Base-by-base conservation (phyloP, 2,113 vertebrate species). In the Misgurnus anguillicaudatus region DNA sequence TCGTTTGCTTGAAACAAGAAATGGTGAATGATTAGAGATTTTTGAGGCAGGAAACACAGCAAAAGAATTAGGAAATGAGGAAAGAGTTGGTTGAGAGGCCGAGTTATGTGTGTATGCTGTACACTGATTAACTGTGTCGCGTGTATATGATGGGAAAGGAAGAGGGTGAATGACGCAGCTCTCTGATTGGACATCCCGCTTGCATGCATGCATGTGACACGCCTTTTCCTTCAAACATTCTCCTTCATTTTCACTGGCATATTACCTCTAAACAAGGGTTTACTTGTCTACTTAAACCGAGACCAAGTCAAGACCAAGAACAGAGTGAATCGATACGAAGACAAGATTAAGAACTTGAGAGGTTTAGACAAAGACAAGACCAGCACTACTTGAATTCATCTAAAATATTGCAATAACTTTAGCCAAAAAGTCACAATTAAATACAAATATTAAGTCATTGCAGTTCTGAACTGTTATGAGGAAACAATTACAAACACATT, bases 91-190 rank as follows among this genome's bases (percentile, higher is more conserved):
- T 68, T 80, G 85, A 83, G 74, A 82, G 66, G 64, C 84, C 86
- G 69, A 72, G 24, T 31, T 41, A 79, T 57, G 48, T 57, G 2
- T 72, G 53, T 72, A 41, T 58, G 51, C 36, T 58, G 53, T 41
- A 55, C n/a, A 42, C 70, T 42, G 38, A 73, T 73, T 60, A 24
- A 86, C 82, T 63, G 68, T 57, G 6, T 38, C 47, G 83, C 85
- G 87, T 88, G 69, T 79, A 85, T 87, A 85, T 88, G 89, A 89
- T 89, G 85, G 83, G 91, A 92, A 92, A 94, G 93, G 92, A 94
- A 93, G 85, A 80, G 78, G 73, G 75, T 36, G 88, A 80, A 82
- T 75, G 86, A 87, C 86, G 83, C 83, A 88, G 80, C 80, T 82
- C 85, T 87, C 87, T 94, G 92, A 94, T 90, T 91, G 88, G 89